Percentiles rank a stretch among this genome's conserved stretches.
phyloP scores from a whole-genome alignment of 2,113 vertebrate genomes.

The Ginglymostoma cirratum region DNA sequence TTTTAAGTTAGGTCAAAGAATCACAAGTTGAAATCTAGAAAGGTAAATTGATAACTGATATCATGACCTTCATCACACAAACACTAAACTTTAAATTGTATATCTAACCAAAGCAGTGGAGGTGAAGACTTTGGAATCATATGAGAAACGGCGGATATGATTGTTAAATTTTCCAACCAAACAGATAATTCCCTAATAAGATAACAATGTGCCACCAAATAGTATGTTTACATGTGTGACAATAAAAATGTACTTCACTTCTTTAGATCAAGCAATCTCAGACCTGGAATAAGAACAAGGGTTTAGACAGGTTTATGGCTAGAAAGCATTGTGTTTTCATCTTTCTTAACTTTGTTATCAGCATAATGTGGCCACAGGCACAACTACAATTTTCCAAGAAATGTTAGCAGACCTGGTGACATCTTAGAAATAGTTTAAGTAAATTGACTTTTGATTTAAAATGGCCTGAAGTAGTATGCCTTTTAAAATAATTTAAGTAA shows the following conservation, averaged over 20 bases:
- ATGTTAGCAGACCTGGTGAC: neutral
- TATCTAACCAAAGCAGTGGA: no score
- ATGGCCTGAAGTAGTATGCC: neutral
- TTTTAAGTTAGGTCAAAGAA: no score
- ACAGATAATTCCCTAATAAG: no score
- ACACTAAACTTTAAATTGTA: no score
- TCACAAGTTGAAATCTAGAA: no score
- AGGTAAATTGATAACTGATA: no score
- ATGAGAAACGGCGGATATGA: no score
- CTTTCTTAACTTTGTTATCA: neutral
- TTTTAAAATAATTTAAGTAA: neutral
- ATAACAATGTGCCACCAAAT: no score
- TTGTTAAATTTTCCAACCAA: no score
- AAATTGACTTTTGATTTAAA: neutral
- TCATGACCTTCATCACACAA: no score
- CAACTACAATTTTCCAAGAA: neutral
- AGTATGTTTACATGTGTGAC: no score
- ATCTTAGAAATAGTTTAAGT: neutral
- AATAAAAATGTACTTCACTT: neutral
- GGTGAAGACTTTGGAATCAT: no score
- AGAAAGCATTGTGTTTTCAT: neutral
- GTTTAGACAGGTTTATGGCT: neutral
- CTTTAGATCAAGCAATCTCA: neutral
- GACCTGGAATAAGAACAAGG: neutral
- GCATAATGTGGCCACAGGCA: neutral